Evolutionary conservation across 2,797 vertebrate genomes (phyloP).

Genomic region (Sebastes kiyomatsui): DNA sequence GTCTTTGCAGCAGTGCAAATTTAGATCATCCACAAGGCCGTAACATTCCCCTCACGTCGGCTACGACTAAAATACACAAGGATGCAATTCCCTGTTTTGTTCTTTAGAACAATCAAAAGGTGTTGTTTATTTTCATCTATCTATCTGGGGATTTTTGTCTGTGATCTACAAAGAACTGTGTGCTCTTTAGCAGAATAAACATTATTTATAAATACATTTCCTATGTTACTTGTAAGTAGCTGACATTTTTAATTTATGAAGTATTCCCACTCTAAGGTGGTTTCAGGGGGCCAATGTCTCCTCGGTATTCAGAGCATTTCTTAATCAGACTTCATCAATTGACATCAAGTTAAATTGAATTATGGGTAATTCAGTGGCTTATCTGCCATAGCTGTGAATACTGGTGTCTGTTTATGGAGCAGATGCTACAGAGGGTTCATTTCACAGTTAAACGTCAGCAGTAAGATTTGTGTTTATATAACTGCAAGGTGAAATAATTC

Average conservation of each 20-base stretch:
- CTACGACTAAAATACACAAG: neutral
- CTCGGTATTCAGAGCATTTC: neutral
- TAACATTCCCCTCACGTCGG: neutral
- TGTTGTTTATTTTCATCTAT: conserved; percentile 18
- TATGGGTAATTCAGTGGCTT: neutral
- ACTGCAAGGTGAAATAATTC: neutral
- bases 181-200: conserved; percentile 2
- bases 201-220: conserved; percentile 1
- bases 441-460: neutral
- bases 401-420: neutral
- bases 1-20: conserved; percentile 1
- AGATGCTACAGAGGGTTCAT: neutral
- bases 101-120: conserved; percentile 2
- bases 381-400: neutral
- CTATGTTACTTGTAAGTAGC: neutral
- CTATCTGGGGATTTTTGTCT: neutral
- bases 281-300: neutral
- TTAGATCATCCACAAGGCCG: conserved; percentile 6
- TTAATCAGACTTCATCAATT: neutral
- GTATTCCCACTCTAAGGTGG: neutral
- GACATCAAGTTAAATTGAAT: neutral
- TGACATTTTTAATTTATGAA: neutral
- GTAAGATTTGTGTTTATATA: neutral
- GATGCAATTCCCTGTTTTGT: neutral
- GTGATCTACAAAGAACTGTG: conserved; percentile 23